phyloP scores from a whole-genome alignment of 2,888 invertebrate genomes.

The Callosobruchus maculatus region DNA sequence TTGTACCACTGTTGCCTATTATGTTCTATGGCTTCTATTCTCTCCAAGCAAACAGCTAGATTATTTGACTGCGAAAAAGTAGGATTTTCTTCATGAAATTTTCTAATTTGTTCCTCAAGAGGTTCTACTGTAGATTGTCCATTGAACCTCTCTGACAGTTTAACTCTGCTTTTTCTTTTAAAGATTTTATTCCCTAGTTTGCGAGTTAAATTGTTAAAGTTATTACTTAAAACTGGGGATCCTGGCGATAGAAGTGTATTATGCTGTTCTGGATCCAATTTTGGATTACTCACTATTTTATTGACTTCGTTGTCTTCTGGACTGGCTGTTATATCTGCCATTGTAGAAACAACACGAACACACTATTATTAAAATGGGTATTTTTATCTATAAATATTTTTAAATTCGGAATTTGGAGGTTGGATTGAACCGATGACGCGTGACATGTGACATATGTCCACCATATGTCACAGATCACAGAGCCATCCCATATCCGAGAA shows the following conservation, averaged over 20 bases:
- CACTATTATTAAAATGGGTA: too few species aligned
- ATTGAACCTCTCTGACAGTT: slow-evolving; percentile 15
- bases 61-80: slow-evolving; percentile 10
- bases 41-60: slow-evolving; percentile 21
- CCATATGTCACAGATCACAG: too few species aligned
- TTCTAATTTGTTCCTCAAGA: slow-evolving; percentile 1
- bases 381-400: too few species aligned
- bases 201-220: slow-evolving; percentile 8
- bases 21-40: slow-evolving; percentile 25
- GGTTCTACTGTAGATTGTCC: neutral
- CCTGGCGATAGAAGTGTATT: slow-evolving; percentile 34
- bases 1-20: slow-evolving; percentile 15
- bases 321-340: neutral
- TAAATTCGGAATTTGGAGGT: too few species aligned
- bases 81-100: slow-evolving; percentile 14
- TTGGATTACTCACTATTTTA: slow-evolving; percentile 2
- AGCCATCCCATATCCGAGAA: too few species aligned
- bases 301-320: slow-evolving; percentile 11
- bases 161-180: slow-evolving; percentile 13
- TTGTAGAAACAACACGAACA: neutral
- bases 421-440: too few species aligned
- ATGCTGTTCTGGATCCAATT: slow-evolving; percentile 9
- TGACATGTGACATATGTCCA: too few species aligned
- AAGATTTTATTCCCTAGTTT: slow-evolving; percentile 10
- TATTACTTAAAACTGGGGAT: slow-evolving; percentile 18